Percentiles rank a stretch among this genome's conserved stretches.
Conservation (phyloP, 2,797 vertebrate genomes). For the Diplodus sargus region DNA sequence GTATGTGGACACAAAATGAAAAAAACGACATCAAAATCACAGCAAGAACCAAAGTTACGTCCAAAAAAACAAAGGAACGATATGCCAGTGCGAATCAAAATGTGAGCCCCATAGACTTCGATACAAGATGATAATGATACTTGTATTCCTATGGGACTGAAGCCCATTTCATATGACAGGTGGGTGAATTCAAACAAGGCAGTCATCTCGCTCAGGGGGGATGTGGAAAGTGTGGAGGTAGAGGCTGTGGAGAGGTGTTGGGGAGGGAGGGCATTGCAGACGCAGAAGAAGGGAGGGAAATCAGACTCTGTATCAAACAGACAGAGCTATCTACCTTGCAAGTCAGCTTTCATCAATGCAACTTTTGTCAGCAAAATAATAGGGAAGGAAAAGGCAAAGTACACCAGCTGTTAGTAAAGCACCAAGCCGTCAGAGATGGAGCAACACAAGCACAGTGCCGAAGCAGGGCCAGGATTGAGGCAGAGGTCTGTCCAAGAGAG, state of each 20-base stretch:
- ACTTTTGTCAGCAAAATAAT: constrained; percentile 95
- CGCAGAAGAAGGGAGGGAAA: constrained; percentile 79
- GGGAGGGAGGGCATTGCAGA: constrained; percentile 66
- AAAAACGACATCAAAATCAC: not conserved
- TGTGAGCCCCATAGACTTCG: constrained; percentile 80
- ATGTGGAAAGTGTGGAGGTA: constrained; percentile 54
- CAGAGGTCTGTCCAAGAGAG: constrained; percentile 43
- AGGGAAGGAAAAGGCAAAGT: constrained; percentile 95
- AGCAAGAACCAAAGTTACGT: constrained; percentile 18
- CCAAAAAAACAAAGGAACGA: constrained; percentile 80
- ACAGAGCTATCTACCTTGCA: constrained; percentile 98
- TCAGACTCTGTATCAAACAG: constrained; percentile 91
- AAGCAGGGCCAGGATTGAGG: constrained; percentile 30
- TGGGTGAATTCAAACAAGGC: constrained; percentile 49
- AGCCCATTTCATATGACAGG: constrained; percentile 48
- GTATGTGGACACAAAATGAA: constrained; percentile 3
- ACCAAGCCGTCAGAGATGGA: constrained; percentile 87
- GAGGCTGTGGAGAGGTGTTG: constrained; percentile 41
- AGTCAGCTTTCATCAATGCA: constrained; percentile 99
- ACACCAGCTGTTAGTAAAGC: constrained; percentile 96
- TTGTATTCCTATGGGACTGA: constrained; percentile 75
- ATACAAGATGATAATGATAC: constrained; percentile 79
- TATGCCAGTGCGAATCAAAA: constrained; percentile 83
- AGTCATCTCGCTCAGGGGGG: constrained; percentile 59
- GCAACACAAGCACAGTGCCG: constrained; percentile 84